Evolutionary conservation across 2,113 vertebrate species (phyloP).

Genomic region (Bungarus multicinctus): DNA sequence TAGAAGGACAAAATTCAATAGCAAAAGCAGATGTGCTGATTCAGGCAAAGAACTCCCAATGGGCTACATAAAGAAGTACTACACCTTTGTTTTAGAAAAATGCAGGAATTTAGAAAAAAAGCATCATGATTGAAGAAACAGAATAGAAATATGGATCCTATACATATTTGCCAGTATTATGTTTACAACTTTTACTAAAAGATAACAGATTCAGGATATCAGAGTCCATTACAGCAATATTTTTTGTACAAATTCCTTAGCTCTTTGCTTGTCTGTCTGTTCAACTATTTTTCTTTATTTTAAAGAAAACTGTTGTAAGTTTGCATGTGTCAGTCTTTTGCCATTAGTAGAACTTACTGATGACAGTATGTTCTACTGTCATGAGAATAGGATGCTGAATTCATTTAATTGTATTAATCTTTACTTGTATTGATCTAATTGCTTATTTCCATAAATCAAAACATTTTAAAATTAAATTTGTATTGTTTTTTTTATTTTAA

Average conservation of each 20-base stretch:
- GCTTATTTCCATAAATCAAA: not conserved
- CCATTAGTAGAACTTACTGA: not conserved
- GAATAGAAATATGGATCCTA: not conserved
- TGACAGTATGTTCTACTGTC: not conserved
- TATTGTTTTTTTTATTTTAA: not conserved
- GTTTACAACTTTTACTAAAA: not conserved
- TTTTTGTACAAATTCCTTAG: not conserved
- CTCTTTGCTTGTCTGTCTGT: not conserved
- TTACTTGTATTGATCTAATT: not conserved
- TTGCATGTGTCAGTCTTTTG: not conserved
- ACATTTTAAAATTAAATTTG: not conserved
- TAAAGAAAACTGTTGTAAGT: not conserved
- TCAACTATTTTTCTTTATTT: not conserved
- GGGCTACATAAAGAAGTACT: not conserved
- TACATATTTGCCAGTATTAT: not conserved
- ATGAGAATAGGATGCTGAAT: not conserved
- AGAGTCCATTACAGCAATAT: not conserved
- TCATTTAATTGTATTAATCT: not conserved
- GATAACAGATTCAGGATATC: not conserved
- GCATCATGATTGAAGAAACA: not conserved
- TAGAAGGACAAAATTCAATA: slow-evolving; percentile 54
- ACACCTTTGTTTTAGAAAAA: not conserved
- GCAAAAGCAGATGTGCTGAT: slow-evolving; percentile 18
- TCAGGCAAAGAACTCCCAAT: slow-evolving; percentile 21
- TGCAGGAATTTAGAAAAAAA: not conserved